Base-by-base conservation (phyloP, 2,797 vertebrate species). In the Astyanax mexicanus region DNA sequence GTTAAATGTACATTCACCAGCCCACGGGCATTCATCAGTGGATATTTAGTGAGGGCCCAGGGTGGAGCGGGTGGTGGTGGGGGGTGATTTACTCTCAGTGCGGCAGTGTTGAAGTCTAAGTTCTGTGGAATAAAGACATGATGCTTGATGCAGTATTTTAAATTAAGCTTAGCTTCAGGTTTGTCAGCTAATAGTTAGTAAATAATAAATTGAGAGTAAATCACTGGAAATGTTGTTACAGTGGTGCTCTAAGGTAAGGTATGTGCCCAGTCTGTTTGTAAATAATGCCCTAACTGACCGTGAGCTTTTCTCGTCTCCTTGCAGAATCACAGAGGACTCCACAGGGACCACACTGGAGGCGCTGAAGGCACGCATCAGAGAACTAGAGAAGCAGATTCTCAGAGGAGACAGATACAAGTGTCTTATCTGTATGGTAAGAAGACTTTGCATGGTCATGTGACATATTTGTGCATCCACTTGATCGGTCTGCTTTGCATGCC, bases 351-450 rank as follows among this genome's bases (percentile, higher is more conserved):
- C 98, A 6, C 95, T 99, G 90, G 98, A 99, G 89, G 98, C 98
- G 17, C 93, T 99, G 91, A 99, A 99, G 93, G 97, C 97, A 88
- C 96, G 98, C 66, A 98, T 99, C 91, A 93, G 97, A 86, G 98
- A 99, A 90, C 93, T 99, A 88, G 98, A 99, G 93, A 95, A 96
- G 92, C 97, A 99, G 91, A 96, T 99, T 61, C 96, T 97, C 85
- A 92, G 98, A 91, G 98, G 97, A 84, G 97, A 99, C 92, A 92
- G 97, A 82, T 99, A 99, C 95, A 99, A 99, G 95, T 99, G 98
- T 95, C 97, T 99, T 92, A 99, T 99, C 93, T 99, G 98, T 93
- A 99, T 99, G 98, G 98, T 99, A 91, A 96, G 93, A 90, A 88
- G 47, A 79, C 40, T 21, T 23, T 5, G 51, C 55, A 12, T 75